Conservation (phyloP, 2,113 vertebrate species). For the Syngnathus floridae region DNA sequence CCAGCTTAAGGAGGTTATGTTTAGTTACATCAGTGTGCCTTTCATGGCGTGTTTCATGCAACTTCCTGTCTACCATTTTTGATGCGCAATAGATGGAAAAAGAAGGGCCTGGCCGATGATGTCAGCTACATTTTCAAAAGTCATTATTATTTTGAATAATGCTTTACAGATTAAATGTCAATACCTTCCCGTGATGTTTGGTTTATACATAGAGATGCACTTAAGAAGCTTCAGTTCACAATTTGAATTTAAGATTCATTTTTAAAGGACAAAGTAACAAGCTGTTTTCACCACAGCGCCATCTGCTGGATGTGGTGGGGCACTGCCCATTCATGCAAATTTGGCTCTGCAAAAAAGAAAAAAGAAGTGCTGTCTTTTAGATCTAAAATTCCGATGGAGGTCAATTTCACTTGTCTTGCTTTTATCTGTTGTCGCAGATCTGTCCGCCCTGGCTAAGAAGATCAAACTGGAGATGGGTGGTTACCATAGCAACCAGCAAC, state of each 20-base stretch:
- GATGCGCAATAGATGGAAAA: neutral
- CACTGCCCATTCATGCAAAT: neutral
- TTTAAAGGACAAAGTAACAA: neutral
- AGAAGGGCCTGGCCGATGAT: no score
- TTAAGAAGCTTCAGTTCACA: no score
- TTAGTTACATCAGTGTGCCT: slow-evolving; percentile 1
- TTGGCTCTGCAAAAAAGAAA: slow-evolving; percentile 8
- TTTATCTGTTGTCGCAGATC: slow-evolving; percentile 67
- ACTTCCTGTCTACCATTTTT: neutral
- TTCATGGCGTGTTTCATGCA: neutral
- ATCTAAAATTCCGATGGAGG: neutral
- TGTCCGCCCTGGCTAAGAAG: slow-evolving; percentile 94
- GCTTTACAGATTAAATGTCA: no score
- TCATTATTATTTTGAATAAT: no score
- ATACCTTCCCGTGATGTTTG: no score
- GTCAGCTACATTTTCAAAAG: no score
- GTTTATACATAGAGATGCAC: no score
- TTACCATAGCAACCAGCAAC: slow-evolving; percentile 86
- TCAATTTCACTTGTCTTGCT: slow-evolving; percentile 7
- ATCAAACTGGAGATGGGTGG: slow-evolving; percentile 97
- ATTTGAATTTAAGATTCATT: no score
- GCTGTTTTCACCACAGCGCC: neutral
- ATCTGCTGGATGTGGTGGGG: neutral
- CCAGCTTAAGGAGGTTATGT: neutral
- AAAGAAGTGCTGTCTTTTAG: neutral